phyloP scores from a whole-genome alignment of 2,888 invertebrate genomes.

The Eupsilia transversa region DNA sequence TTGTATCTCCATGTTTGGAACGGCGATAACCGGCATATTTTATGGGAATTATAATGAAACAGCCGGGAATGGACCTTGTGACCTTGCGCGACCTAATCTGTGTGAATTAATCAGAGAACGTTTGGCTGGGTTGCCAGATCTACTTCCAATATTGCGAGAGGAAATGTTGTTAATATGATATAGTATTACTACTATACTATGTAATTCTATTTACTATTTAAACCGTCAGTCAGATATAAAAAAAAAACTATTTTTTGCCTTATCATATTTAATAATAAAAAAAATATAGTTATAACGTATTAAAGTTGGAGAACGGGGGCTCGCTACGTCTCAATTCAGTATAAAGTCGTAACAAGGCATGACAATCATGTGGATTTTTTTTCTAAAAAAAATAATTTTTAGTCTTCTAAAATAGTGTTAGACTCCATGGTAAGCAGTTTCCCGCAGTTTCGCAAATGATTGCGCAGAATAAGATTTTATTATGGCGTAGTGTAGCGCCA shows the following conservation, averaged over 20 bases:
- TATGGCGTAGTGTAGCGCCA: background rate
- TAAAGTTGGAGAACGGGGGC: too few species aligned
- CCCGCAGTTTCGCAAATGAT: background rate
- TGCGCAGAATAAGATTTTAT: background rate
- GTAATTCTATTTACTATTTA: too few species aligned
- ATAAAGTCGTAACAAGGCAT: too few species aligned
- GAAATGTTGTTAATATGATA: background rate
- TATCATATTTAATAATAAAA: too few species aligned
- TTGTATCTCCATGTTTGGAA: conserved; percentile 55
- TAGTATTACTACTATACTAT: too few species aligned
- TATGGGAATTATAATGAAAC: conserved; percentile 65
- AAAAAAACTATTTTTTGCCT: too few species aligned
- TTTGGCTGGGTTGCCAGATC: conserved; percentile 51
- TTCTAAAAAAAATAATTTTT: too few species aligned
- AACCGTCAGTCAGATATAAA: too few species aligned
- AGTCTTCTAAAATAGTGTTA: too few species aligned
- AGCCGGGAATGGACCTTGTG: conserved; percentile 59
- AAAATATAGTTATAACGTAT: too few species aligned
- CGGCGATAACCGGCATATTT: conserved; percentile 57
- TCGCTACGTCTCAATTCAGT: too few species aligned
- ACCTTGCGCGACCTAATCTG: conserved; percentile 67
- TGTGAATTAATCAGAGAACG: conserved; percentile 63
- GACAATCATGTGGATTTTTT: too few species aligned
- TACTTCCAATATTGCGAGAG: conserved; percentile 29
- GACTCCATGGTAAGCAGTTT: background rate